Evolutionary conservation across 2,888 invertebrate genomes (phyloP), one percentile per base, ranked within the genome.

Genomic region (Sarcophaga carnaria): DNA sequence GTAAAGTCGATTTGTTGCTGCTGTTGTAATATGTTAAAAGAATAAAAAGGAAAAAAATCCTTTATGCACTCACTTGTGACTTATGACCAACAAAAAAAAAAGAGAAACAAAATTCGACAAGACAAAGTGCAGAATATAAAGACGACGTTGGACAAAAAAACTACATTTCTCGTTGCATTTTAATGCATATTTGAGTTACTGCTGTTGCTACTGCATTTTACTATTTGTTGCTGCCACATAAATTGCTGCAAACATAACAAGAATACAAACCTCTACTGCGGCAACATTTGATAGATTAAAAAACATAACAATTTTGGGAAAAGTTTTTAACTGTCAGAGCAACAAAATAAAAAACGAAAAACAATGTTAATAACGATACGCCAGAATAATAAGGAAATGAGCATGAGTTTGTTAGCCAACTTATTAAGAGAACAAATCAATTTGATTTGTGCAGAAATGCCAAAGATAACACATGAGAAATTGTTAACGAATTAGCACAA

Each of bases 21-120:
- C 74, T 76, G 70, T 70, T 70, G 75, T 76, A 62, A 71, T 79
- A 84, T 84, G 71, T 82, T 84, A 71, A 79, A 84, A 82, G 87
- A 75, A 87, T 87, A 81, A 79, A 81, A n/a, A n/a, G n/a, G n/a
- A n/a, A 70, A 66, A 82, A 81, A 76, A 84, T 84, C 76, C 79
- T 84, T 84, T 76, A 84, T 84, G 71, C 25, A 75, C 14, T 49
- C 47, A 74, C 62, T 81, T 69, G 17, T 78, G 76, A 80, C 86
- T 80, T 72, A 86, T 80, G 75, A 78, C 64, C 59, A 87, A 78
- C 74, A 72, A 49, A 45, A 12, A 60, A 62, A 54, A 71, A 67
- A 20, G 72, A 12, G 27, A 83, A 17, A 22, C 37, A 63, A 75
- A 37, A 64, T 10, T 27, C 37, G 63, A 10, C 14, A 20, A n/a